Evolutionary conservation across 2,888 invertebrate species (phyloP), one percentile per base, ranked within the genome.

Genomic region (Capitulum mitella): DNA sequence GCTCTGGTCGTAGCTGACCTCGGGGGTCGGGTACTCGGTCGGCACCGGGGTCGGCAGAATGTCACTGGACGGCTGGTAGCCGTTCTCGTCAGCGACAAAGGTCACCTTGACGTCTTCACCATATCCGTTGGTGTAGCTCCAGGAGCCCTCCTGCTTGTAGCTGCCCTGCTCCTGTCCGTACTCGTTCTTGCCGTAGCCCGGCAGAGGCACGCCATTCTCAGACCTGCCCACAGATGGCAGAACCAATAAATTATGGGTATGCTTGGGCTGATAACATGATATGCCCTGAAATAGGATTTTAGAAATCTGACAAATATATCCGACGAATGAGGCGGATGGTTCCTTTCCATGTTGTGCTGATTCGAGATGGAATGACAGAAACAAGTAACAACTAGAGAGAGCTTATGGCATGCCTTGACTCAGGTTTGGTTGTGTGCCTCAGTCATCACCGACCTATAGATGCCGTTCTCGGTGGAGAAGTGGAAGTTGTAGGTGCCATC

Each of bases 391-490:
- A 43, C 6, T 43, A 12, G 6, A 12, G 43, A 43, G 43, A 43
- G 43, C 6, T 43, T 43, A 5, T 12, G 43, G 12, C 43, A 8
- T 43, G 6, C 12, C 12, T 43, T 43, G 16, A 19, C 64, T 5
- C 64, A 29, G 64, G n/a, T n/a, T n/a, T n/a, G n/a, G n/a, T n/a
- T n/a, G n/a, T n/a, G n/a, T n/a, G n/a, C n/a, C n/a, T n/a, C n/a
- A n/a, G n/a, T n/a, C n/a, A n/a, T n/a, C n/a, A n/a, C n/a, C n/a
- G 0, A 64, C 64, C 64, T 64, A 34, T 64, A 64, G 64, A 64
- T 64, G 64, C 64, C 64, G 64, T 64, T 64, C 64, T 64, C 64
- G 32, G 64, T 64, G 64, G 16, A 19, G 64, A 64, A 64, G 32
- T 64, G 32, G 64, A 32, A 64, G 64, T 16, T 64, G 64, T 64